A percentile compares a stretch with the other conserved stretches of the same genome.
Conservation (phyloP, 2,113 vertebrate species). For the Ceyx cyanopectus region DNA sequence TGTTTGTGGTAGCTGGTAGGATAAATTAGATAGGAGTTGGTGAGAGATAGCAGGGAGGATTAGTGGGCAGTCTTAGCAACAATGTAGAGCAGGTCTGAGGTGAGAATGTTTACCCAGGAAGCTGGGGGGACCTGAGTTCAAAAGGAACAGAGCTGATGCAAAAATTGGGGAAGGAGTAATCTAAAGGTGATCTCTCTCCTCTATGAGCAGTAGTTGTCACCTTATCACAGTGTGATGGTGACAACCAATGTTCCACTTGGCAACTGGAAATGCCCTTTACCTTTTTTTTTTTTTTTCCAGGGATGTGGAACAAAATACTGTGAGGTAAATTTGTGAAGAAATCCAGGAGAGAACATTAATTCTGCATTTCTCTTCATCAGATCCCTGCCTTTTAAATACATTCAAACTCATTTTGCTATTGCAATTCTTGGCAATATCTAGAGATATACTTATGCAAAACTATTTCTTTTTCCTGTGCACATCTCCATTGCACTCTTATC, state of each 20-base stretch:
- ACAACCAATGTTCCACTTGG: neutral
- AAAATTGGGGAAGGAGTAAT: neutral
- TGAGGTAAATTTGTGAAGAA: neutral
- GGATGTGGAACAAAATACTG: neutral
- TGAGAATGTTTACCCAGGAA: neutral
- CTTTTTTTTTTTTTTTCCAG: neutral
- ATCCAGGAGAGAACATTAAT: neutral
- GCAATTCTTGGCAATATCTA: neutral
- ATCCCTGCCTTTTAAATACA: conserved; percentile 24
- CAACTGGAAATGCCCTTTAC: neutral
- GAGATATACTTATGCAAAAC: neutral
- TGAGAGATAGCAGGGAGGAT: conserved; percentile 9
- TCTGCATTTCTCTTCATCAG: conserved; percentile 19
- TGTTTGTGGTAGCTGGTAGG: neutral
- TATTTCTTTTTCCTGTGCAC: neutral
- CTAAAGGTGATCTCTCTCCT: neutral
- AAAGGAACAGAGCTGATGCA: neutral
- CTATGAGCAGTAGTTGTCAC: neutral
- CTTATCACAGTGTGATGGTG: too few species aligned
- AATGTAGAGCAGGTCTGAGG: neutral
- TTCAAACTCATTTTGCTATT: conserved; percentile 1
- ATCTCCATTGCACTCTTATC: neutral
- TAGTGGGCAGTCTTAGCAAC: neutral
- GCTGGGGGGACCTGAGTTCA: neutral
- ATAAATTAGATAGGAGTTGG: conserved; percentile 1